Conservation (phyloP, 2,797 vertebrate genomes). For the Cirrhinus molitorella region DNA sequence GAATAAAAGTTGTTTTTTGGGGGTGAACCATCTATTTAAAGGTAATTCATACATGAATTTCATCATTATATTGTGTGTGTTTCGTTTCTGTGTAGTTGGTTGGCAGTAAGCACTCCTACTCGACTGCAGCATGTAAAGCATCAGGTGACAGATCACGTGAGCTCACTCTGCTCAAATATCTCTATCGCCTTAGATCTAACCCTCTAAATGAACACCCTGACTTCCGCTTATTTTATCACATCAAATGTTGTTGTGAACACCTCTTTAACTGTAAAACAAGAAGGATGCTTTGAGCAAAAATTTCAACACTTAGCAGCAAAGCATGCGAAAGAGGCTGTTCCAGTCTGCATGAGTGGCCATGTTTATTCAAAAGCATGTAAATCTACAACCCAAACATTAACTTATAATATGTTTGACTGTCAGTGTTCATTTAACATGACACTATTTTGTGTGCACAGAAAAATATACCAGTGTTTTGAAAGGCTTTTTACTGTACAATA, state of each 20-base stretch:
- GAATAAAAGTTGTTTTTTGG: not conserved
- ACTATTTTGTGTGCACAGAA: not conserved
- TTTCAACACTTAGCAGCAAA: not conserved
- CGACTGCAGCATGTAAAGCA: not conserved
- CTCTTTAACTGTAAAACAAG: not conserved
- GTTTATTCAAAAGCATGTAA: not conserved
- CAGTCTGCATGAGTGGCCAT: not conserved
- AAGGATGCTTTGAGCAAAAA: not conserved
- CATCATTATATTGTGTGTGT: not conserved
- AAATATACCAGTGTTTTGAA: not conserved
- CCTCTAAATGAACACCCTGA: not conserved
- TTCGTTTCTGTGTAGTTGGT: not conserved
- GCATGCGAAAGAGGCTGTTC: not conserved
- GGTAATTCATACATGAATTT: not conserved
- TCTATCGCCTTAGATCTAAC: not conserved
- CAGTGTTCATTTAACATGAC: not conserved
- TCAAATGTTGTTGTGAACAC: not conserved
- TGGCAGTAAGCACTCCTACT: not conserved
- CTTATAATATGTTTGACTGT: too few relatives aligned
- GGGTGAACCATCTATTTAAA: not conserved
- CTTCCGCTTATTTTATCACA: not conserved
- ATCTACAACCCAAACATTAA: not conserved
- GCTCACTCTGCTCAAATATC: not conserved
- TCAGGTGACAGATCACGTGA: constrained; percentile 1
- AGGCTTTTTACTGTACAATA: not conserved